Conservation (phyloP, 2,113 vertebrate genomes). For the Oncorhynchus mykiss region DNA sequence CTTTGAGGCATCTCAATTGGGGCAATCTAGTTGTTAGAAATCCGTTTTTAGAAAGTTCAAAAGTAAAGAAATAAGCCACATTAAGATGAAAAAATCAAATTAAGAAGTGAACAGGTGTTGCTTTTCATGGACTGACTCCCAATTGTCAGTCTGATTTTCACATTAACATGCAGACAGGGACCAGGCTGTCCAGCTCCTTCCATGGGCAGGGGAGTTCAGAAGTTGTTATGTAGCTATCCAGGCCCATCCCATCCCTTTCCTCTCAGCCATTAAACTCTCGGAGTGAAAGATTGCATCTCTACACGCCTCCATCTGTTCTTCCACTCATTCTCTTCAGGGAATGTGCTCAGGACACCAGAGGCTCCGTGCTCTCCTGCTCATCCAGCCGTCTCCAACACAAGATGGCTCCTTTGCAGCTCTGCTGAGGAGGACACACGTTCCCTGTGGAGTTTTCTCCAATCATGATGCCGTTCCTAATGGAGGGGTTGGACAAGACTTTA, state of each 20-base stretch:
- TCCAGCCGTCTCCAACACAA: neutral
- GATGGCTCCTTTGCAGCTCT: neutral
- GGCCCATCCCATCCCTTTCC: neutral
- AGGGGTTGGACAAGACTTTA: neutral
- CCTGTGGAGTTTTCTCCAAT: neutral
- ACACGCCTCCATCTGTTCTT: constrained; percentile 25
- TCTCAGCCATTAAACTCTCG: neutral
- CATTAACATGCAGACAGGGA: no score
- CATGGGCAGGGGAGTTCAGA: no score
- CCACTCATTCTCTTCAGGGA: constrained; percentile 22
- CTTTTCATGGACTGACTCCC: no score
- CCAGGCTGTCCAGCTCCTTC: no score
- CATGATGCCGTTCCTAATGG: neutral
- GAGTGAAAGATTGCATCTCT: constrained; percentile 29
- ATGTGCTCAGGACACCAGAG: constrained; percentile 12
- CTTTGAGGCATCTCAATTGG: no score
- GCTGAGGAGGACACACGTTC: neutral
- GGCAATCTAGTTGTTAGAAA: no score
- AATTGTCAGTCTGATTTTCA: no score
- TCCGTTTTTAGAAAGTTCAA: no score
- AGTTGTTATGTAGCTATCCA: no score
- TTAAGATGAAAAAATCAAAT: no score
- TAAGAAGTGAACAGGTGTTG: no score
- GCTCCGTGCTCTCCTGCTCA: neutral
- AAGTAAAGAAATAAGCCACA: no score